Percentiles rank a stretch among this genome's conserved stretches.
Conservation (phyloP, 2,113 vertebrate genomes). For the Chascanopsetta lugubris region DNA sequence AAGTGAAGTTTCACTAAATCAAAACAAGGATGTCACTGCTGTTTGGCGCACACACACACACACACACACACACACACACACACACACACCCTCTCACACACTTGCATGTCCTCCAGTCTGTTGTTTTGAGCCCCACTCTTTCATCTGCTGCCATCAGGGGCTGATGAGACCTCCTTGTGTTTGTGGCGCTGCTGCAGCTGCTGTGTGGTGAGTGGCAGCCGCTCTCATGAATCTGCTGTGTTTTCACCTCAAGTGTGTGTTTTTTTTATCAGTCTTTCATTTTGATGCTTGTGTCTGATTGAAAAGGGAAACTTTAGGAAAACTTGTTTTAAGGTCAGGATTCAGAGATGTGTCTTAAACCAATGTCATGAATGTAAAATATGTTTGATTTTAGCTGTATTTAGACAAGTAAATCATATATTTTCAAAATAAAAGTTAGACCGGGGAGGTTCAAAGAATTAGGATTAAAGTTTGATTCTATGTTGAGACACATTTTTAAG, state of each 20-base stretch:
- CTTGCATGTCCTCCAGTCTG: slow-evolving; percentile 36
- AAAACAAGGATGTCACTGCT: slow-evolving; percentile 64
- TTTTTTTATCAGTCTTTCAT: slow-evolving; percentile 63
- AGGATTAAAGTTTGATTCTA: slow-evolving; percentile 5
- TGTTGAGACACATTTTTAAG: slow-evolving; percentile 2
- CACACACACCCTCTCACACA: slow-evolving; percentile 29
- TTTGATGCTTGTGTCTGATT: slow-evolving; percentile 55
- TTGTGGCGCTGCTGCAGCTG: slow-evolving; percentile 56
- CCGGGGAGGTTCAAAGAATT: neutral
- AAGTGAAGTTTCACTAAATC: slow-evolving; percentile 62
- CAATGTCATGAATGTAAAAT: too few species aligned
- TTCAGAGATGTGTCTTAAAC: slow-evolving; percentile 12
- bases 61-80: slow-evolving; percentile 20
- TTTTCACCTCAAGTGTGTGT: slow-evolving; percentile 64
- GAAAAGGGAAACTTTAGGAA: slow-evolving; percentile 52
- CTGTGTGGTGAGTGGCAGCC: slow-evolving; percentile 73
- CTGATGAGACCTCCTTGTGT: slow-evolving; percentile 63
- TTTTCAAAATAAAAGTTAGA: neutral
- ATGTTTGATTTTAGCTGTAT: too few species aligned
- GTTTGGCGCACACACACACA: slow-evolving; percentile 36
- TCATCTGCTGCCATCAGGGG: slow-evolving; percentile 59
- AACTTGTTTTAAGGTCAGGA: slow-evolving; percentile 32
- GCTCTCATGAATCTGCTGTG: slow-evolving; percentile 67
- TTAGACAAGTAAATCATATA: too few species aligned
- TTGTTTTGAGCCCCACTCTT: slow-evolving; percentile 51